Conservation (phyloP, 1,140 invertebrate genomes). For the Choristoneura fumiferana region DNA sequence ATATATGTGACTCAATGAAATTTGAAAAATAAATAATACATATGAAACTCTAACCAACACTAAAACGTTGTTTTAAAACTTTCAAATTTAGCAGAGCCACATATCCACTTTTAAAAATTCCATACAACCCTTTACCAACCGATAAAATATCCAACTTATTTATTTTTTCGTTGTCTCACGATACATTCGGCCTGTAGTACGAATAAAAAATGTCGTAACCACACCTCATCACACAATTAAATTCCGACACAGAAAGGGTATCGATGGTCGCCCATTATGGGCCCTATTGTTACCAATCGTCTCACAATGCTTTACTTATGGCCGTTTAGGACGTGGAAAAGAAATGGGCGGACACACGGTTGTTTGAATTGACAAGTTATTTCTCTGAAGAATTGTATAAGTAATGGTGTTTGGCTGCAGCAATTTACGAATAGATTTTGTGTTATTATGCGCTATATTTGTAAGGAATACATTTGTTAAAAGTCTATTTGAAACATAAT, state of each 20-base stretch:
- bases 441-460: too few species aligned
- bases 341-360: slow-evolving; percentile 59
- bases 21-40: too few species aligned
- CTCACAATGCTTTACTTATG: slow-evolving; percentile 71
- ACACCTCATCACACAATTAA: slow-evolving; percentile 76
- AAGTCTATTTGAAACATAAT: too few species aligned
- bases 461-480: too few species aligned
- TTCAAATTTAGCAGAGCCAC: too few species aligned
- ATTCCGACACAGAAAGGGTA: slow-evolving; percentile 70
- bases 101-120: neutral
- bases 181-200: slow-evolving; percentile 37
- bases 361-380: neutral
- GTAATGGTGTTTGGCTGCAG: too few species aligned
- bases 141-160: slow-evolving; percentile 12
- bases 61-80: too few species aligned
- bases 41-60: too few species aligned
- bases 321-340: slow-evolving; percentile 70
- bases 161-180: slow-evolving; percentile 11
- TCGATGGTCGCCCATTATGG: slow-evolving; percentile 69
- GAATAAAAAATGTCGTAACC: slow-evolving; percentile 65
- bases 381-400: too few species aligned
- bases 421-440: too few species aligned
- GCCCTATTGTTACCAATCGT: slow-evolving; percentile 68
- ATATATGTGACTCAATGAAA: too few species aligned
- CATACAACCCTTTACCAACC: neutral